A percentile compares a stretch with the other conserved stretches of the same genome.
Conservation (phyloP, 2,113 vertebrate genomes). For the Nematolebias whitei region DNA sequence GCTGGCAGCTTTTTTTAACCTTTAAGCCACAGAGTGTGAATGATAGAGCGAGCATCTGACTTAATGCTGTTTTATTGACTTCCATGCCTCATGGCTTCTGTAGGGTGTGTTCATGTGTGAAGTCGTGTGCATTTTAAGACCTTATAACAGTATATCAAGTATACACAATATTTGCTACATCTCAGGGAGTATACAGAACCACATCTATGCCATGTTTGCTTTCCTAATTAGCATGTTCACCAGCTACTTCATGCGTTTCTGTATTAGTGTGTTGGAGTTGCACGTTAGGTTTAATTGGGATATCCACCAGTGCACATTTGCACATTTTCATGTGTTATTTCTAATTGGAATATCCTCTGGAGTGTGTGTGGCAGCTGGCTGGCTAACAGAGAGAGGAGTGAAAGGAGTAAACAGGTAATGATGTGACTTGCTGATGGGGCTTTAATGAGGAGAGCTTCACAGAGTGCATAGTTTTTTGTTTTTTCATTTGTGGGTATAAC, state of each 20-base stretch:
- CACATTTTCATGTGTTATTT: constrained; percentile 56
- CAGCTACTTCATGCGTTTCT: constrained; percentile 24
- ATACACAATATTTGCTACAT: constrained; percentile 3
- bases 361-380: constrained; percentile 71
- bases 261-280: constrained; percentile 30
- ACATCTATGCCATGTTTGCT: constrained; percentile 30
- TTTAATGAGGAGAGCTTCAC: constrained; percentile 67
- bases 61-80: neutral
- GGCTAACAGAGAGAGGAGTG: constrained; percentile 54
- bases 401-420: constrained; percentile 73
- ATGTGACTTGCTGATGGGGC: constrained; percentile 70
- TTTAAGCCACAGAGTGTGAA: constrained; percentile 20
- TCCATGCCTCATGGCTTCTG: neutral
- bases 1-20: constrained; percentile 20
- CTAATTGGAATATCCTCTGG: constrained; percentile 73
- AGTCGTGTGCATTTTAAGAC: no score
- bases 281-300: constrained; percentile 64
- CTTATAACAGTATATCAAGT: neutral
- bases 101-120: neutral
- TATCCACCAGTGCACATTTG: constrained; percentile 54
- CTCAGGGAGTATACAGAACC: neutral
- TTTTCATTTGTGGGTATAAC: neutral
- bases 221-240: constrained; percentile 63
- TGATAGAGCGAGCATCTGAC: neutral
- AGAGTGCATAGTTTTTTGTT: constrained; percentile 45